Conservation (phyloP, 2,797 vertebrate genomes). For the Eospalax fontanierii region DNA sequence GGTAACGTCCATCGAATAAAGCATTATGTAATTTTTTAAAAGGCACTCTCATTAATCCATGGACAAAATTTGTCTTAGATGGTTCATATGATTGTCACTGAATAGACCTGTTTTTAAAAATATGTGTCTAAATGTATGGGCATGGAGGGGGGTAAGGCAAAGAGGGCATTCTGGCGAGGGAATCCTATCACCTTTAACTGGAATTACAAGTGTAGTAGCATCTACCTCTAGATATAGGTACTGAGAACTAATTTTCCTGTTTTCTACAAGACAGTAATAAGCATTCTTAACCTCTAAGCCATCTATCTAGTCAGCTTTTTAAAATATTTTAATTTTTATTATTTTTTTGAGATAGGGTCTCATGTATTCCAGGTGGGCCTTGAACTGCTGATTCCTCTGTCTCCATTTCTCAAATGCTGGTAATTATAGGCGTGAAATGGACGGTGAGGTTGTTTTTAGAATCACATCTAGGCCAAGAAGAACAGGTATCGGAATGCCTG, state of each 20-base stretch:
- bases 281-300: not conserved
- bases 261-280: too few relatives aligned
- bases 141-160: too few relatives aligned
- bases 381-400: not conserved
- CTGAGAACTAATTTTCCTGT: too few relatives aligned
- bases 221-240: too few relatives aligned
- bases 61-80: not conserved
- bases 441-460: not conserved
- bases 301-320: not conserved
- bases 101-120: not conserved
- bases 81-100: not conserved
- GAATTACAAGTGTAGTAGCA: not conserved
- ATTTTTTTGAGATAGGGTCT: not conserved
- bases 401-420: not conserved
- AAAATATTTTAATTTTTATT: not conserved
- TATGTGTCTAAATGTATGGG: not conserved
- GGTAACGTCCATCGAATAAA: slow-evolving; percentile 44
- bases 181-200: not conserved
- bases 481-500: not conserved
- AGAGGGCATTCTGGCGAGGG: not conserved
- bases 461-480: not conserved
- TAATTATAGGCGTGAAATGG: not conserved
- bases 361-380: not conserved
- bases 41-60: not conserved
- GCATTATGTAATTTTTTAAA: not conserved